Evolutionary conservation across 1,140 invertebrate genomes (phyloP).

Genomic region (Phortica variegata): DNA sequence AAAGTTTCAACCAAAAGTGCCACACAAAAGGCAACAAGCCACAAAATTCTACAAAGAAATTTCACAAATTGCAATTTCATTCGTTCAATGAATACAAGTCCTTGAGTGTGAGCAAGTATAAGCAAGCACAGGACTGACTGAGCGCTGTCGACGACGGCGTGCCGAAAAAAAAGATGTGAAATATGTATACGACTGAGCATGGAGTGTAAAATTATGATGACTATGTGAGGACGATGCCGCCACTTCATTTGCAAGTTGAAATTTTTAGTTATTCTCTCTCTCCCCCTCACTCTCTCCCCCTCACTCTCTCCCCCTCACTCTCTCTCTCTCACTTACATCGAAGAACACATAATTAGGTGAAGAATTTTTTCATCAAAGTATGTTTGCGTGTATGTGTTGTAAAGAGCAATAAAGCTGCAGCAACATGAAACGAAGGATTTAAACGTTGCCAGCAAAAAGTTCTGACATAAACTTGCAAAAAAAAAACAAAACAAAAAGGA

Average conservation of each 20-base stretch:
- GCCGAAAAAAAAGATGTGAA: no score
- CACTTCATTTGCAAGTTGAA: constrained; percentile 28
- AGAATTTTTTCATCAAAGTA: constrained; percentile 50
- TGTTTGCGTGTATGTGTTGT: no score
- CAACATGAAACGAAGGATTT: constrained; percentile 31
- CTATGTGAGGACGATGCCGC: constrained; percentile 32
- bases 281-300: constrained; percentile 10
- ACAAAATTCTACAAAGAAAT: constrained; percentile 38
- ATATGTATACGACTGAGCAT: no score
- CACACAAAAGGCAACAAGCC: constrained; percentile 33
- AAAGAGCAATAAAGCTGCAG: constrained; percentile 16
- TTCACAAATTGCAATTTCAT: constrained; percentile 43
- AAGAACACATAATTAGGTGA: constrained; percentile 44
- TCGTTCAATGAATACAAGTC: no score
- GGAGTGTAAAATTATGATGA: constrained; percentile 22
- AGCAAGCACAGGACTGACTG: no score
- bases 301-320: constrained; percentile 12
- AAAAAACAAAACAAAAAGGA: constrained; percentile 17
- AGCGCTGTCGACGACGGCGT: no score
- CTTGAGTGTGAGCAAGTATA: no score
- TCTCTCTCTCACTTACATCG: constrained; percentile 22
- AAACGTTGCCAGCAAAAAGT: constrained; percentile 24
- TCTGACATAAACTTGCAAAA: constrained; percentile 31
- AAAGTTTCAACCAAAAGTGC: constrained; percentile 4
- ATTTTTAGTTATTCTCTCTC: no score